phyloP scores from a whole-genome alignment of 2,113 vertebrate genomes.

The Lycocorax pyrrhopterus region DNA sequence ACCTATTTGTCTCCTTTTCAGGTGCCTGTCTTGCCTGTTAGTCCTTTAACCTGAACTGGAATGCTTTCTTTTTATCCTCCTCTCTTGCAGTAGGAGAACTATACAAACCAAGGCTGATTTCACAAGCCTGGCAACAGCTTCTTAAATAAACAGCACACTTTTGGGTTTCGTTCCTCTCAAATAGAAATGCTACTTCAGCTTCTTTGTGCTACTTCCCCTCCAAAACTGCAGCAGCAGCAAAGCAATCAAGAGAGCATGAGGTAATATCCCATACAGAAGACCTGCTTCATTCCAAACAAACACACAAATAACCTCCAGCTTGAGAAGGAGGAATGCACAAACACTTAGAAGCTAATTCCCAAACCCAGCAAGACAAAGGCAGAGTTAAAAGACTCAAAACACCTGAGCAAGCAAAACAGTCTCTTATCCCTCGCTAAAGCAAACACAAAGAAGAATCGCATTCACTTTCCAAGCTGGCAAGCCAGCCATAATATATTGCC shows the following conservation, averaged over 20 bases:
- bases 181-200: slow-evolving; percentile 43
- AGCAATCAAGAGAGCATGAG: slow-evolving; percentile 33
- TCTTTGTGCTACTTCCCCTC: slow-evolving; percentile 38
- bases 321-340: slow-evolving; percentile 43
- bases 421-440: not conserved
- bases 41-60: not conserved
- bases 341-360: slow-evolving; percentile 37
- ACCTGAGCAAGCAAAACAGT: slow-evolving; percentile 56
- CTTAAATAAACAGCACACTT: slow-evolving; percentile 20
- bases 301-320: slow-evolving; percentile 38
- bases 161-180: not conserved
- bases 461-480: not conserved
- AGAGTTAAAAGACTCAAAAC: slow-evolving; percentile 28
- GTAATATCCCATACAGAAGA: slow-evolving; percentile 19
- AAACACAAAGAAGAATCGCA: not conserved
- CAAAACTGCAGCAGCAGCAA: slow-evolving; percentile 42
- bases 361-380: slow-evolving; percentile 23
- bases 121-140: not conserved
- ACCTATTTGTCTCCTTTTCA: not conserved
- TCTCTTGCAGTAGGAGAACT: not conserved
- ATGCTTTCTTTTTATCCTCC: not conserved
- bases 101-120: not conserved
- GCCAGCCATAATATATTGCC: slow-evolving; percentile 11
- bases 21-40: not conserved
- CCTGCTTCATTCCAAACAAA: slow-evolving; percentile 39